These are phyloP conservation scores for honey bee (Apis mellifera) DNA, from an alignment of 1,140 invertebrate genomes.

Conservation along the genomic window DNA sequence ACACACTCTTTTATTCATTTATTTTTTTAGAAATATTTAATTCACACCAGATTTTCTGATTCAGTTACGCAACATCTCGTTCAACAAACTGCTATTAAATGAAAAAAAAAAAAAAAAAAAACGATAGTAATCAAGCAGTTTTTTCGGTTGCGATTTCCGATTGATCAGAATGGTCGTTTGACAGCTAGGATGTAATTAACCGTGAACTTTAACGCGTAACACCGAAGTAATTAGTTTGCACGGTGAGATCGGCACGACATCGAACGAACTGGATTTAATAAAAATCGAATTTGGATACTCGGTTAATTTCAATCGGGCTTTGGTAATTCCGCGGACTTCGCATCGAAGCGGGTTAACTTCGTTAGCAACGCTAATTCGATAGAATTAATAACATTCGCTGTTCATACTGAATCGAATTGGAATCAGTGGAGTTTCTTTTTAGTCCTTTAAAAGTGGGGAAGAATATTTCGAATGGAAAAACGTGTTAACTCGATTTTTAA, in stretches of 20 bases:
- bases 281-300: slow-evolving; percentile 20
- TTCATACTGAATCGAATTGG: not conserved
- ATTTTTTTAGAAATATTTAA: too few species aligned
- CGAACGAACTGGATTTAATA: not conserved
- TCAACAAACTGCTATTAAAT: not conserved
- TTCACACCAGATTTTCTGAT: not conserved
- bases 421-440: not conserved
- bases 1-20: too few species aligned
- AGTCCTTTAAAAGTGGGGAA: too few species aligned
- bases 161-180: slow-evolving; percentile 2
- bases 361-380: slow-evolving; percentile 17
- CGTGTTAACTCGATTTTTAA: too few species aligned
- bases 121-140: too few species aligned
- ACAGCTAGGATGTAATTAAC: slow-evolving; percentile 18
- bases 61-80: not conserved
- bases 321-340: slow-evolving; percentile 10
- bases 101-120: slow-evolving; percentile 6
- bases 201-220: slow-evolving; percentile 41
- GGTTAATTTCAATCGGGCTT: slow-evolving; percentile 13
- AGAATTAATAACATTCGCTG: slow-evolving; percentile 19
- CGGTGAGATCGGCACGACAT: not conserved
- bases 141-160: not conserved
- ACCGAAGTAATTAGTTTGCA: slow-evolving; percentile 39
- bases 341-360: not conserved
- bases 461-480: too few species aligned